phyloP scores from a whole-genome alignment of 1,140 invertebrate genomes.

The Bombus huntii region DNA sequence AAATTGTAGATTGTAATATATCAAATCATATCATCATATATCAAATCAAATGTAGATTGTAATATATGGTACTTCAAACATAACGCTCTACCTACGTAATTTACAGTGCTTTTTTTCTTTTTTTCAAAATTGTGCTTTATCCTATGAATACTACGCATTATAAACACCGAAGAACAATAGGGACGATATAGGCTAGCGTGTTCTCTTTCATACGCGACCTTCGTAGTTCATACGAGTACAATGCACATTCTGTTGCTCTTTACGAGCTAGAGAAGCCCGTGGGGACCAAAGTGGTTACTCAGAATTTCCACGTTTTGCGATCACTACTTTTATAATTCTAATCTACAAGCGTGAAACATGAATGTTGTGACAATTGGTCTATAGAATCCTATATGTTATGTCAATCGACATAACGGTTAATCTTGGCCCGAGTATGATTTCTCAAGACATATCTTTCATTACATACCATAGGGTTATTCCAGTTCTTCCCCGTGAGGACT shows the following conservation, averaged over 20 bases:
- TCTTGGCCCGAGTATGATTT: neutral
- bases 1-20: neutral
- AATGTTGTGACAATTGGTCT: too few relatives aligned
- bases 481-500: neutral
- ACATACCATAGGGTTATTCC: neutral
- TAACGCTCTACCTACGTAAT: neutral
- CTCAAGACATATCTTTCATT: neutral
- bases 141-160: neutral
- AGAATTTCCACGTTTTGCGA: neutral
- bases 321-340: neutral
- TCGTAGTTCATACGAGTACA: neutral
- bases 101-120: neutral
- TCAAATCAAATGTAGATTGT: too few relatives aligned
- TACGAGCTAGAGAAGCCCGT: neutral
- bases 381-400: too few relatives aligned
- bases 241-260: neutral
- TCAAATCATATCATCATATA: too few relatives aligned
- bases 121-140: neutral
- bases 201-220: neutral
- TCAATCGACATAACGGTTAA: neutral
- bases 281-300: neutral
- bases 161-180: slow-evolving; percentile 3
- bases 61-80: too few relatives aligned
- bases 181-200: neutral
- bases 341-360: too few relatives aligned